phyloP scores from a whole-genome alignment of 2,113 vertebrate genomes.

The Actenoides lindsayi region DNA sequence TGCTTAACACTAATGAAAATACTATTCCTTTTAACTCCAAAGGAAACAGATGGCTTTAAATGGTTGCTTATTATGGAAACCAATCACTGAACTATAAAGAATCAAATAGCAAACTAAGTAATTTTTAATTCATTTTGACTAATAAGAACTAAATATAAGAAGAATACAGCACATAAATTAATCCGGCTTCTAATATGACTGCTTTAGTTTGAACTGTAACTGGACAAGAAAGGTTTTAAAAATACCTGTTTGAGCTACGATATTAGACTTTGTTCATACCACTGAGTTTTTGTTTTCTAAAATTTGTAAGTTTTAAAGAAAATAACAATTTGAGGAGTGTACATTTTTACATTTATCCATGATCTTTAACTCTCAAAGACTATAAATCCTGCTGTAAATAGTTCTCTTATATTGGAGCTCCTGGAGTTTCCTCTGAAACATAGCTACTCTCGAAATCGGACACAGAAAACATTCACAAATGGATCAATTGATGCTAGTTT shows the following conservation, averaged over 20 bases:
- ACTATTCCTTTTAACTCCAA: background rate
- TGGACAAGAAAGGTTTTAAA: background rate
- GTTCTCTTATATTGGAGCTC: background rate
- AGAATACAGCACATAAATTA: background rate
- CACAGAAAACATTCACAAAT: background rate
- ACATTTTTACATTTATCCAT: background rate
- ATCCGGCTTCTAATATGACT: background rate
- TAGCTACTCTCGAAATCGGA: background rate
- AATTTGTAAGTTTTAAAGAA: background rate
- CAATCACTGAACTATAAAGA: constrained; percentile 14
- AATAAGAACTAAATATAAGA: background rate
- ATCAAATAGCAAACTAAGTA: background rate
- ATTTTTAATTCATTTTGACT: constrained; percentile 23
- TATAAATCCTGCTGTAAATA: background rate
- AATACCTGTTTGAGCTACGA: background rate
- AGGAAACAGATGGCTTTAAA: constrained; percentile 35
- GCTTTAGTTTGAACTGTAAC: background rate
- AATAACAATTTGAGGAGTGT: background rate
- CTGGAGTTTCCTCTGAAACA: background rate
- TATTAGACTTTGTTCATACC: background rate
- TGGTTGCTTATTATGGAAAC: constrained; percentile 28
- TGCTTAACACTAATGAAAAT: background rate
- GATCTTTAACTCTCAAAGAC: background rate
- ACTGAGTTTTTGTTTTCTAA: background rate
- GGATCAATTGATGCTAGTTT: background rate